Evolutionary conservation across 2,888 invertebrate species (phyloP).

Genomic region (Lasius platythorax): DNA sequence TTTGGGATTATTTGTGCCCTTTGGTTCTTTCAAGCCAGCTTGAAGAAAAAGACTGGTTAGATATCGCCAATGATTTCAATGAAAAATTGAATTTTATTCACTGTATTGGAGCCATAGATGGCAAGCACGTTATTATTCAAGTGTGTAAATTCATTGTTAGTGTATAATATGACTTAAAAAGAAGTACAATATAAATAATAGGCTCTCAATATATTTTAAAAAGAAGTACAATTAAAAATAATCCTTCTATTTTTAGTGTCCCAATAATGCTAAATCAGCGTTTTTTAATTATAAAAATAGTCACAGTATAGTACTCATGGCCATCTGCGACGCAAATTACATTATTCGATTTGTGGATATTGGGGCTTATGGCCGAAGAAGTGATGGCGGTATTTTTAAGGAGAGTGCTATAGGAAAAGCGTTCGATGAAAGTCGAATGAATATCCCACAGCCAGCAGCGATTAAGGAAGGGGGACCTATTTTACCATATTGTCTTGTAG

Average conservation of each 20-base stretch:
- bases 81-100: neutral
- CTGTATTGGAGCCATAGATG: neutral
- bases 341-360: neutral
- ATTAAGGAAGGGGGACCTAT: neutral
- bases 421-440: neutral
- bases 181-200: no score
- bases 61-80: neutral
- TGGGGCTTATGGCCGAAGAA: neutral
- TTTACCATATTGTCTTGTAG: slow-evolving; percentile 4
- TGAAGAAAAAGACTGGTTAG: neutral
- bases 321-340: neutral
- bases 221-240: no score
- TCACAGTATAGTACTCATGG: neutral
- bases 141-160: neutral
- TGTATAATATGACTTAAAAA: no score
- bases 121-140: neutral
- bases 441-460: neutral
- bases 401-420: neutral
- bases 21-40: neutral
- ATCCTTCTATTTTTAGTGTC: neutral
- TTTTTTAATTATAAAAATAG: neutral
- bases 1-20: neutral
- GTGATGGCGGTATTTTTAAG: neutral
- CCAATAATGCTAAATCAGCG: neutral
- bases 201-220: no score